Percentiles rank a stretch among this genome's conserved stretches.
phyloP scores from a whole-genome alignment of 2,113 vertebrate genomes.

The Cryptoleucopteryx plumbea region DNA sequence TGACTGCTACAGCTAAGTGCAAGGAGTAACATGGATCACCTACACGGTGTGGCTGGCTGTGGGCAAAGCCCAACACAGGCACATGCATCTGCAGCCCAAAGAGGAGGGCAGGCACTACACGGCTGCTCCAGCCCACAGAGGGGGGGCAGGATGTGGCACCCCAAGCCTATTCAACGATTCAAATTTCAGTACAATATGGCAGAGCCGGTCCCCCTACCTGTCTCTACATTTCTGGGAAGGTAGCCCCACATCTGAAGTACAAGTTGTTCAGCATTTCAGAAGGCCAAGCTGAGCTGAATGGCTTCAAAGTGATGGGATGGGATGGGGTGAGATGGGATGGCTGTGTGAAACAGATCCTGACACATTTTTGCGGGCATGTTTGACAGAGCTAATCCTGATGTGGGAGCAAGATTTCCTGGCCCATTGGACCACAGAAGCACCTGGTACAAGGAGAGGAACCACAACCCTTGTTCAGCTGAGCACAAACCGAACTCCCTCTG shows the following conservation, averaged over 20 bases:
- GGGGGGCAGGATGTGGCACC: not conserved
- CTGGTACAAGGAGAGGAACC: not conserved
- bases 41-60: fast-evolving
- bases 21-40: not conserved
- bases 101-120: not conserved
- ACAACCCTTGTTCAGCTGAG: not conserved
- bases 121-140: not conserved
- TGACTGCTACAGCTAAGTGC: not conserved
- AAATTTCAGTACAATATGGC: not conserved
- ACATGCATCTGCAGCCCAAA: not conserved
- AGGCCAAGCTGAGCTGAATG: not conserved
- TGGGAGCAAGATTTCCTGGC: not conserved
- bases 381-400: not conserved
- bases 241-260: not conserved
- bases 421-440: not conserved
- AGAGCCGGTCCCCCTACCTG: not conserved
- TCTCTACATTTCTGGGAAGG: not conserved
- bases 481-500: not conserved
- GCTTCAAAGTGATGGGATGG: not conserved
- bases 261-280: not conserved
- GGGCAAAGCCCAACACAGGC: not conserved
- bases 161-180: fast-evolving
- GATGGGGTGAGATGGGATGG: not conserved
- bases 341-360: not conserved
- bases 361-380: not conserved